Evolutionary conservation across 1,140 invertebrate species (phyloP), one percentile per base, ranked within the genome.

Genomic region (Mizuhopecten yessoensis): DNA sequence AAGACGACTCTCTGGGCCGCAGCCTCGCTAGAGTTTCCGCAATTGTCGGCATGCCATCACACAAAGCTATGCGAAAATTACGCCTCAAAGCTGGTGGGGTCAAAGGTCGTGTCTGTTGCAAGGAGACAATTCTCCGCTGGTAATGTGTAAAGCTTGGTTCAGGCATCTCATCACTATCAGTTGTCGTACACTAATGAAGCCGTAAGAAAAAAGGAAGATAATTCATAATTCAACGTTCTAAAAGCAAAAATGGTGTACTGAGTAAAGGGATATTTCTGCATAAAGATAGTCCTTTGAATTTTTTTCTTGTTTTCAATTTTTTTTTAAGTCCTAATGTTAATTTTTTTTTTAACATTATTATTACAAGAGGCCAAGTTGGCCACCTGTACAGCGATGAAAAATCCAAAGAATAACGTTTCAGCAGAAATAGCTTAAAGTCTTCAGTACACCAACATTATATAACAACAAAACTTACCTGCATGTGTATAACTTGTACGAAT

Each of bases 401-500:
- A 75, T 29, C 3, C 23, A 75, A n/a, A 75, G 57, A 75, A n/a
- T 75, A 17, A 75, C 57, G 5, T 29, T 29, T n/a, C 5, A 5
- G 57, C 57, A 87, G 34, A 87, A 33, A 87, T 17, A 87, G 2
- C 34, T 29, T 87, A 7, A 7, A 11, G 13, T 23, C 34, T 34
- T 34, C 86, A 90, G 86, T 34, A 33, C 75, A 90, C 86, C 86
- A 36, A 20, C 42, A 75, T 75, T n/a, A 75, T 29, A 29, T 29
- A 39, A 39, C 36, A 39, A 13, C n/a, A 29, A 45, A 49, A 91
- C 91, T 91, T 88, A 95, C 94, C 94, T 92, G 94, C 93, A 91
- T 95, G 94, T 15, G 94, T 94, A 90, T 94, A 95, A n/a, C 91
- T 88, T 42, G 93, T 93, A 36, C 90, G 86, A 34, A 94, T 90